These are phyloP conservation scores for Holotrichia oblita DNA, from an alignment of 1,140 invertebrate genomes.

Conservation along the genomic window DNA sequence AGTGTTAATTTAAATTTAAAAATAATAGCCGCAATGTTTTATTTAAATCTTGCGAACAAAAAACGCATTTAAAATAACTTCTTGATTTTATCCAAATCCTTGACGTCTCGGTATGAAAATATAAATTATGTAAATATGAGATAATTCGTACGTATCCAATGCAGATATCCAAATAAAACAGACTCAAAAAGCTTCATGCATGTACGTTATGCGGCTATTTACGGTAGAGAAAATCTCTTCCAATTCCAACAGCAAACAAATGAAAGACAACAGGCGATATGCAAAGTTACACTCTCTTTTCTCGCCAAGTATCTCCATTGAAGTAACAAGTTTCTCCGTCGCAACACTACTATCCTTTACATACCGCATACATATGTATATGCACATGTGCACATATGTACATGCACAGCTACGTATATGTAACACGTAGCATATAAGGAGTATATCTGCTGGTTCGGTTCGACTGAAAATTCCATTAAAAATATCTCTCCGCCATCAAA, in stretches of 20 bases:
- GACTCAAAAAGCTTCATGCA: not conserved
- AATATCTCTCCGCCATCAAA: slow-evolving; percentile 28
- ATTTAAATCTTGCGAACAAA: no score
- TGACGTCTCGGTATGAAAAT: no score
- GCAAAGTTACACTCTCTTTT: not conserved
- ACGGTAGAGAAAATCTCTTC: not conserved
- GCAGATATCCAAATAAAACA: no score
- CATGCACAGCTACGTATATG: not conserved
- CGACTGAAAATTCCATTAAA: slow-evolving; percentile 31
- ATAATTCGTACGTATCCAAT: no score
- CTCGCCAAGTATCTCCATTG: not conserved
- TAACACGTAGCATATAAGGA: no score
- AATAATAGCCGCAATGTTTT: no score
- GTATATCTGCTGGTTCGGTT: slow-evolving; percentile 18
- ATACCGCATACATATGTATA: not conserved
- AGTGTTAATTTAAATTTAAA: no score
- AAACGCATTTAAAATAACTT: no score
- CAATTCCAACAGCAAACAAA: slow-evolving; percentile 14
- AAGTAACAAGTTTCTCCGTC: slow-evolving; percentile 30
- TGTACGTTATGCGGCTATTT: not conserved
- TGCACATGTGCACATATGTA: not conserved
- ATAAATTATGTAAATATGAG: no score
- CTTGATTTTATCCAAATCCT: no score
- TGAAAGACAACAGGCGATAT: slow-evolving; percentile 4
- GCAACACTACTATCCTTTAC: not conserved